phyloP scores from a whole-genome alignment of 2,797 vertebrate species.

The Natrix natrix region DNA sequence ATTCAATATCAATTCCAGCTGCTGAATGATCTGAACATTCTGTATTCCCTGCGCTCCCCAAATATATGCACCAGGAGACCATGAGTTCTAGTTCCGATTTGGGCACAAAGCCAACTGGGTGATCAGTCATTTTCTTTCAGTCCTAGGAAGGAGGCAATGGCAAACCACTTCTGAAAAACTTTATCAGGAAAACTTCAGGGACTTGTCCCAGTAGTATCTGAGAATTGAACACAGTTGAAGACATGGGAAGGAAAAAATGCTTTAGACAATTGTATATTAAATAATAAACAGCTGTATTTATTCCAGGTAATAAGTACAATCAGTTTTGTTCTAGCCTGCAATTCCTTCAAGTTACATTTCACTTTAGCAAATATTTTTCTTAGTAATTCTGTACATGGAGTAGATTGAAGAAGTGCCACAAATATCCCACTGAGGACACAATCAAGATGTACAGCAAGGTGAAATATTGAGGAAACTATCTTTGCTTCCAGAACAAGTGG shows the following conservation, averaged over 20 bases:
- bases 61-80: slow-evolving; percentile 5
- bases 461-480: not conserved
- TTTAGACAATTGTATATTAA: slow-evolving; percentile 35
- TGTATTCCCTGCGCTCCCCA: slow-evolving; percentile 12
- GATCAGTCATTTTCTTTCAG: not conserved
- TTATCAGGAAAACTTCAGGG: not conserved
- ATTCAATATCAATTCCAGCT: not conserved
- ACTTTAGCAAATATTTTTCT: not conserved
- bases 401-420: not conserved
- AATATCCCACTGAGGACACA: not conserved
- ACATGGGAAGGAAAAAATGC: not conserved
- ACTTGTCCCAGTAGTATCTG: not conserved
- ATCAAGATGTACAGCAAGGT: not conserved
- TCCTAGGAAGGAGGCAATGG: not conserved
- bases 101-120: not conserved
- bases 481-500: not conserved
- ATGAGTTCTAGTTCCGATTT: not conserved
- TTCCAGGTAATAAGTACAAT: not conserved
- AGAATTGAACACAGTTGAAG: not conserved
- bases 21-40: not conserved
- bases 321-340: not conserved
- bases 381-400: not conserved
- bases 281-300: slow-evolving; percentile 9
- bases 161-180: not conserved
- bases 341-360: slow-evolving; percentile 11